phyloP scores from a whole-genome alignment of 2,888 invertebrate species.

The Caenorhabditis japonica region DNA sequence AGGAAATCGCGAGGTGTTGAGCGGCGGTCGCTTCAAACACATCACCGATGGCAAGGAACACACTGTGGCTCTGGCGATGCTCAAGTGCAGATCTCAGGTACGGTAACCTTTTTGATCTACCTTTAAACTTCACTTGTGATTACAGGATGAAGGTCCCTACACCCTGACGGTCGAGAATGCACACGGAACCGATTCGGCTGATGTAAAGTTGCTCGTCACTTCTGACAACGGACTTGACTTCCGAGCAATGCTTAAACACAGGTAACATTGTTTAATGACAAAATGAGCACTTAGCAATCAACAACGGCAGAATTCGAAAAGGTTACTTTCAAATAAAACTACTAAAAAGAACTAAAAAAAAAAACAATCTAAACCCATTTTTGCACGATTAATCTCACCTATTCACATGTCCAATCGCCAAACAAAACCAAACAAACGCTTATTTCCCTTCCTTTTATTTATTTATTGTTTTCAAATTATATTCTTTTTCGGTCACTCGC shows the following conservation, averaged over 20 bases:
- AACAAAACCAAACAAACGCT: constrained; percentile 11
- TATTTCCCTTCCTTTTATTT: background rate
- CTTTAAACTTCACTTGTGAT: background rate
- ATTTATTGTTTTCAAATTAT: too few species aligned
- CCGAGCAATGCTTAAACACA: constrained; percentile 96
- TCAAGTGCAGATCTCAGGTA: constrained; percentile 87
- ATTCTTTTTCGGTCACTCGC: too few species aligned
- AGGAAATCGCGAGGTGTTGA: constrained; percentile 80
- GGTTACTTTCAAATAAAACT: constrained; percentile 18
- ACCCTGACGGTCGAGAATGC: constrained; percentile 91
- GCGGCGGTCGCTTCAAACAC: constrained; percentile 94
- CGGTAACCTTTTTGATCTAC: background rate
- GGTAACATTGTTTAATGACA: too few species aligned
- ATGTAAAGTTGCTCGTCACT: constrained; percentile 93
- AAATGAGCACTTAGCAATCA: constrained; percentile 48
- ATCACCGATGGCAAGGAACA: constrained; percentile 93
- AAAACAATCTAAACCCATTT: constrained; percentile 4
- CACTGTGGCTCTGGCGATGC: constrained; percentile 91
- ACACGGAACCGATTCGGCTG: constrained; percentile 94
- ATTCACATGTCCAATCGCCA: constrained; percentile 34
- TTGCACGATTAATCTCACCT: constrained; percentile 18
- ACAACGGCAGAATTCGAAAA: constrained; percentile 41
- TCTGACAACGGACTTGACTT: constrained; percentile 86
- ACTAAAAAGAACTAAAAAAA: background rate
- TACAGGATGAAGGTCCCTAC: constrained; percentile 85